Percentiles rank a stretch among this genome's conserved stretches.
phyloP scores from a whole-genome alignment of 2,797 vertebrate genomes.

The Microctenopoma stevenorrisi region DNA sequence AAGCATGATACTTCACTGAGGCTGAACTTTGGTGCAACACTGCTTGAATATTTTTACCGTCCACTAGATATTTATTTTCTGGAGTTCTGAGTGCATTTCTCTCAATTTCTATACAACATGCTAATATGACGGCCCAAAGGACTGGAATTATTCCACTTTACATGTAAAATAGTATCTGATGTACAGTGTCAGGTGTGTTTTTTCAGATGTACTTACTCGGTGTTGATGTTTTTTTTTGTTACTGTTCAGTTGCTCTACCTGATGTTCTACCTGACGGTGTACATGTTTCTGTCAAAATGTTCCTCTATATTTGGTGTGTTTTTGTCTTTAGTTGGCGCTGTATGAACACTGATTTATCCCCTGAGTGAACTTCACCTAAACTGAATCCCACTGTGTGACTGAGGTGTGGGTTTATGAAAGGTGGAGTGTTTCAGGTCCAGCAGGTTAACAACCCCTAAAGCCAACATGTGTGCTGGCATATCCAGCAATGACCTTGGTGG shows the following conservation, averaged over 20 bases:
- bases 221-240: slow-evolving; percentile 43
- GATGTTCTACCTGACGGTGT: slow-evolving; percentile 10
- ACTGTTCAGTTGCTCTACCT: slow-evolving; percentile 35
- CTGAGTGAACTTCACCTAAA: slow-evolving; percentile 52
- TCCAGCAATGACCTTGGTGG: slow-evolving; percentile 55
- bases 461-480: slow-evolving; percentile 49
- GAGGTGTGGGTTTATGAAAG: slow-evolving; percentile 49
- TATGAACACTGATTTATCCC: slow-evolving; percentile 43
- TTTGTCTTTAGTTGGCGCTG: slow-evolving; percentile 43
- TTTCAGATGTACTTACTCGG: slow-evolving; percentile 46
- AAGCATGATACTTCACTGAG: slow-evolving; percentile 6
- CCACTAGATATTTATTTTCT: too few relatives aligned
- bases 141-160: slow-evolving; percentile 44
- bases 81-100: slow-evolving; percentile 4
- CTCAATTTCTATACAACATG: slow-evolving; percentile 17
- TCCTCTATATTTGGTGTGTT: slow-evolving; percentile 32
- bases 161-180: slow-evolving; percentile 47
- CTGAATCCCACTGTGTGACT: slow-evolving; percentile 50
- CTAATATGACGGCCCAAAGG: slow-evolving; percentile 14
- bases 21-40: slow-evolving; percentile 1
- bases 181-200: slow-evolving; percentile 47
- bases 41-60: slow-evolving; percentile 16
- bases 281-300: slow-evolving; percentile 22
- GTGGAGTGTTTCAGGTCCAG: slow-evolving; percentile 45
- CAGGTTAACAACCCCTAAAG: slow-evolving; percentile 38